Base-by-base conservation (phyloP, 2,113 vertebrate species). In the Pachycephala philippinensis region DNA sequence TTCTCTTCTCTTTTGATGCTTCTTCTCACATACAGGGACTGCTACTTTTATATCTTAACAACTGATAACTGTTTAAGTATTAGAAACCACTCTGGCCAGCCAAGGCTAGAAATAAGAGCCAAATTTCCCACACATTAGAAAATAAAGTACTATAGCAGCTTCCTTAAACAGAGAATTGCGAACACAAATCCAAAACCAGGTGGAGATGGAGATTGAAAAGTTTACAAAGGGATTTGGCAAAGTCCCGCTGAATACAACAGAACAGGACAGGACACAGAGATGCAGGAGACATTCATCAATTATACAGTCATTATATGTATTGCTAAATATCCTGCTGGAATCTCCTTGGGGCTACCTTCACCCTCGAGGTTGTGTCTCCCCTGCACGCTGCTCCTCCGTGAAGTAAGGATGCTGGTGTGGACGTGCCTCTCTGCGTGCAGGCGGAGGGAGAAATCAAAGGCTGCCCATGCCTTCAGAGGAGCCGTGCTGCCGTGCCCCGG, bases 401-500 rank as follows among this genome's bases (percentile, higher is more conserved):
- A 5, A 45, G 23, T 7, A 68, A 35, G 23, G 60, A 15, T 20
- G 40, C 15, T 0, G 1, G 5, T 39, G 78, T 4, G 59, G 75
- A 94, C 4, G 35, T 93, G 81, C 78, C 4, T 1, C 13, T 13
- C n/a, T 44, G 44, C 4, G 0, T 5, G 33, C 52, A 47, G 70
- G 30, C 4, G 7, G 6, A 1, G 0, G 26, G 22, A 44, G 59
- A 5, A 44, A 37, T 14, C 70, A 18, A 49, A 59, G 28, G 44
- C 39, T 23, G 7, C 27, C 2, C 1, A 0, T 0, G 15, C 21
- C 18, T 15, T 1, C 11, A 5, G 49, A 40, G 80, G 52, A 42
- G 53, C 27, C 35, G 11, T 6, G 49, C 39, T 5, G 35, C 68
- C 7, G 1, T 53, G 75, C 23, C 59, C 5, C 0, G 5, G 24